Evolutionary conservation across 2,888 invertebrate genomes (phyloP), one percentile per base, ranked within the genome.

Genomic region (Eupeodes luniger): DNA sequence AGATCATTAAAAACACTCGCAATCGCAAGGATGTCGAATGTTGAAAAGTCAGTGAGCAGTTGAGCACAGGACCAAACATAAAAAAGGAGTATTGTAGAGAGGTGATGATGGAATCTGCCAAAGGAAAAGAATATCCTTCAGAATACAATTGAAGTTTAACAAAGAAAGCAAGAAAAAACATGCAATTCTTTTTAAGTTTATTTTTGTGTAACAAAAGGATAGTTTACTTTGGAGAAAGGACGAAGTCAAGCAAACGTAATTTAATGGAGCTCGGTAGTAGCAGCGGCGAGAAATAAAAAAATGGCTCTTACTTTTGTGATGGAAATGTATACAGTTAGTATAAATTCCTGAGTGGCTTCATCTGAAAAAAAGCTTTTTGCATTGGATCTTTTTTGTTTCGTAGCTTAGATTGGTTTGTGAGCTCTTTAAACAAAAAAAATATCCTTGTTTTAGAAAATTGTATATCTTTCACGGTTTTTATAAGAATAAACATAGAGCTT

Each of bases 1-100:
- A 59, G 34, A 85, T 85, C 77, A 77, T 85, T 77, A 81, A 66
- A 81, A 66, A 61, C 47, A 61, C 59, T 77, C 16, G 27, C 72
- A 59, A 61, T 77, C 16, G 27, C 72, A 59, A 61, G 40, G 44
- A 66, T 59, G 66, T 36, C 61, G 66, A 27, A 14, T 14, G 64
- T 66, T 49, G 66, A 66, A 40, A 81, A 47, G 57, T 66, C 69
- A 69, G 69, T 55, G 69, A 64, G 14, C 49, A 49, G 40, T 40
- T 9, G 40, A 40, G 40, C 40, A 40, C 40, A 40, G 40, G 6
- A 40, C 40, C 40, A 40, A 9, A 40, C 40, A 40, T 1, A 40
- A 40, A 40, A 40, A 9, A 40, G 44, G 40, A 40, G 44, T 9
- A 40, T 14, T 34, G 19, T 10, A 53, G 36, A 14, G 55, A 47